These are phyloP conservation scores for Chrysodeixis includens DNA, from an alignment of 2,888 invertebrate species.

Conservation along the genomic window DNA sequence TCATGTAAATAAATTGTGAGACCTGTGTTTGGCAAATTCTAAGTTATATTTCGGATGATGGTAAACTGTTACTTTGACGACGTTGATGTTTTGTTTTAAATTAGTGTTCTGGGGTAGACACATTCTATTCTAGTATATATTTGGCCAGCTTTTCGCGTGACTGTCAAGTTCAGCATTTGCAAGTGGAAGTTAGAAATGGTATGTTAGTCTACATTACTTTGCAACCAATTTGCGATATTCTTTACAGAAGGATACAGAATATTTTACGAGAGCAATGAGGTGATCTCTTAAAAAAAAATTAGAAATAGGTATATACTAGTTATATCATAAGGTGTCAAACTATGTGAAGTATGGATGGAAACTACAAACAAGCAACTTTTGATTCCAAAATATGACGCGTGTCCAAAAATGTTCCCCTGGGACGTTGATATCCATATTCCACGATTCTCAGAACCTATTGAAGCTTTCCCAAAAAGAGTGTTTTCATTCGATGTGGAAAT, in stretches of 20 bases:
- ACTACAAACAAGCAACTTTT: too few relatives aligned
- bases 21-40: slow-evolving; percentile 7
- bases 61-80: not conserved
- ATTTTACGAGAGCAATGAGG: too few relatives aligned
- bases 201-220: not conserved
- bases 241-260: too few relatives aligned
- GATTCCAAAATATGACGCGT: slow-evolving; percentile 15
- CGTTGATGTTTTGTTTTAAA: not conserved
- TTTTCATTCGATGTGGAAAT: slow-evolving; percentile 37
- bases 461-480: slow-evolving; percentile 29
- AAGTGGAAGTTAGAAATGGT: too few relatives aligned
- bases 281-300: too few relatives aligned
- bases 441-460: slow-evolving; percentile 35
- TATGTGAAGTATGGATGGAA: not conserved
- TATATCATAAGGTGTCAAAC: too few relatives aligned
- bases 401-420: slow-evolving; percentile 23
- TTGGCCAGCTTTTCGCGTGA: not conserved
- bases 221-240: too few relatives aligned
- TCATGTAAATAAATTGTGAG: slow-evolving; percentile 6
- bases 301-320: too few relatives aligned
- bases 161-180: not conserved
- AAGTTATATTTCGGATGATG: slow-evolving; percentile 7
- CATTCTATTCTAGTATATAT: not conserved
- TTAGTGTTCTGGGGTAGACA: not conserved
- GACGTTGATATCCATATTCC: slow-evolving; percentile 21